Conservation (phyloP, 1,140 invertebrate species). For the Drosophila repleta region DNA sequence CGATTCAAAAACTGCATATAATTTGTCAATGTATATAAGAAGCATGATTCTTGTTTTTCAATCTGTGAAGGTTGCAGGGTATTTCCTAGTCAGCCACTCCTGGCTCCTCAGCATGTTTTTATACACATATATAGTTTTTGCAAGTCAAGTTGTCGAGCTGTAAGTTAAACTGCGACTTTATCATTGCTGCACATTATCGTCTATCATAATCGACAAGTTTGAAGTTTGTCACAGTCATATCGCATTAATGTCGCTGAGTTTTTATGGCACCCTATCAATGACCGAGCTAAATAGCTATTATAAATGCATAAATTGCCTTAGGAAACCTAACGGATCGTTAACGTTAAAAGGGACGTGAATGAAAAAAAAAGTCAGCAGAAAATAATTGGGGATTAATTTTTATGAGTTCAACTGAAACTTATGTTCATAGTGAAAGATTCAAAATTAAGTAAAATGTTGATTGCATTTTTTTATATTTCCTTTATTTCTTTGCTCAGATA, state of each 20-base stretch:
- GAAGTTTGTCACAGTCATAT: slow-evolving; percentile 48
- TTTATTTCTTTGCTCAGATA: too few relatives aligned
- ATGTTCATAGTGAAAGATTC: neutral
- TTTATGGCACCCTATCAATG: slow-evolving; percentile 35
- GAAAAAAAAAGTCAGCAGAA: neutral
- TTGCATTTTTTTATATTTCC: too few relatives aligned
- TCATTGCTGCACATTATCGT: slow-evolving; percentile 46
- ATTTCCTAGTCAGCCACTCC: too few relatives aligned
- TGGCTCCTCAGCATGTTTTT: neutral
- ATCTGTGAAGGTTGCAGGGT: too few relatives aligned
- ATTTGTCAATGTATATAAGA: too few relatives aligned
- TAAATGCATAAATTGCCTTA: slow-evolving; percentile 38
- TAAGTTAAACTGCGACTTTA: slow-evolving; percentile 14
- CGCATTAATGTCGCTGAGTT: slow-evolving; percentile 45
- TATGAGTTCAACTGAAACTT: slow-evolving; percentile 1
- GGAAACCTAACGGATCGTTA: slow-evolving; percentile 27
- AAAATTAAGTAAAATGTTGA: too few relatives aligned
- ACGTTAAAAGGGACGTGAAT: slow-evolving; percentile 24
- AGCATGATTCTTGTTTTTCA: too few relatives aligned
- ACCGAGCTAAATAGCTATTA: slow-evolving; percentile 49
- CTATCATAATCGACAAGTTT: slow-evolving; percentile 55
- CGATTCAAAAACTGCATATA: too few relatives aligned
- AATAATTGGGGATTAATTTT: slow-evolving; percentile 9
- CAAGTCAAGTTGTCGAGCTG: slow-evolving; percentile 33
- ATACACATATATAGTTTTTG: slow-evolving; percentile 31